Evolutionary conservation across 2,888 invertebrate genomes (phyloP), one percentile per base, ranked within the genome.

Genomic region (Cataglyphis cursor): DNA sequence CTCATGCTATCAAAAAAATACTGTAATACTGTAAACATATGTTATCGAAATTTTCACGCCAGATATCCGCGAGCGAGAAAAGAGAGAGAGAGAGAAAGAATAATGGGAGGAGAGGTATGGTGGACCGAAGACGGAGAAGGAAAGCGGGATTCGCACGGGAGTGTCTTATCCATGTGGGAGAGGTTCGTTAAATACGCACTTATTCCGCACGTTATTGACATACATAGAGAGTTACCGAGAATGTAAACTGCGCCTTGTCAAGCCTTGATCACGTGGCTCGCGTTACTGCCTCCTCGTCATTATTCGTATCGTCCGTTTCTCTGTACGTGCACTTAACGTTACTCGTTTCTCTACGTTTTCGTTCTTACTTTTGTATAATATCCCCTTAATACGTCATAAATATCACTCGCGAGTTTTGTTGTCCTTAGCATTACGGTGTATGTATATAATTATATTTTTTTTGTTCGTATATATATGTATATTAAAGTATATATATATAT

Each of bases 381-480:
- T 86, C 65, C 51, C 75, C 87, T 88, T 90, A 88, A 76, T 88
- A 90, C 84, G 85, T 88, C 86, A 85, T 90, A 90, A 90, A 90
- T 90, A 90, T 90, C 90, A 90, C 90, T 90, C 90, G 81, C 89
- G 89, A 90, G 89, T 89, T 86, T 90, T 90, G 85, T 90, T 87
- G 81, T 90, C 84, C 78, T 86, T 83, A 85, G 85, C 80, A 84
- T 89, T 90, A 89, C 82, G 86, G 87, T 91, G 89, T 89, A 90
- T 85, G 83, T 90, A 80, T 80, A 86, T 84, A 82, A 54, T 59
- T 81, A 82, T 80, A 82, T 76, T 38, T 65, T 54, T 65, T 31
- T 76, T 70, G 64, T 35, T 59, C 48, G 61, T 54, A 61, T 75
- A 86, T 83, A 62, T 85, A 57, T 82, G 54, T 65, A 66, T 76